Conservation (phyloP, 2,888 invertebrate species). For the Sesia bembeciformis region DNA sequence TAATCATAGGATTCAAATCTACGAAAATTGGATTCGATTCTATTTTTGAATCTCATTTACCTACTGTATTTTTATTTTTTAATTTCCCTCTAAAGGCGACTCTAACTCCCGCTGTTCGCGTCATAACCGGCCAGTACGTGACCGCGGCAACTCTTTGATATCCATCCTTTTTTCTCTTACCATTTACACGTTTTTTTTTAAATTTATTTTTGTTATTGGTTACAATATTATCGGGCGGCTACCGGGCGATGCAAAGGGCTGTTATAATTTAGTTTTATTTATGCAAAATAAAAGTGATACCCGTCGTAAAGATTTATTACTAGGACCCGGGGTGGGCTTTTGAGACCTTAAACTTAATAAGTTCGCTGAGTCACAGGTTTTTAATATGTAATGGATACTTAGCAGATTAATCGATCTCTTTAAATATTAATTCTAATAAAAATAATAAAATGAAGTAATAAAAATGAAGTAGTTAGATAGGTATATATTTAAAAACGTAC, state of each 20-base stretch:
- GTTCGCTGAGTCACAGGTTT: conserved; percentile 9
- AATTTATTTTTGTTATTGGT: conserved; percentile 66
- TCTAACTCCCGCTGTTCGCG: conserved; percentile 51
- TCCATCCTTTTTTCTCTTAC: conserved; percentile 50
- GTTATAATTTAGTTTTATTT: conserved; percentile 71
- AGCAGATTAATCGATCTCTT: conserved; percentile 1
- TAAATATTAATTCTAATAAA: background rate
- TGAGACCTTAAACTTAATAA: background rate
- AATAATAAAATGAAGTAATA: too few relatives aligned
- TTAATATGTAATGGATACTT: conserved; percentile 13
- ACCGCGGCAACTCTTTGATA: conserved; percentile 66
- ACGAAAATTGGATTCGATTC: conserved; percentile 20
- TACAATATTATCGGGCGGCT: conserved; percentile 69
- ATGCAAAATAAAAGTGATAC: conserved; percentile 69
- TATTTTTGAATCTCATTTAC: conserved; percentile 19
- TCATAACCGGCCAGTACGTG: conserved; percentile 68
- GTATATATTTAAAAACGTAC: too few relatives aligned
- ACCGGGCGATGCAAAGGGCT: conserved; percentile 64
- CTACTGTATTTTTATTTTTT: conserved; percentile 37
- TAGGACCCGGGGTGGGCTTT: conserved; percentile 34
- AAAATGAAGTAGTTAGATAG: too few relatives aligned
- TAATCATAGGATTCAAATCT: conserved; percentile 19
- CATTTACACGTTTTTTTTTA: conserved; percentile 48
- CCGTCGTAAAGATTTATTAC: conserved; percentile 56
- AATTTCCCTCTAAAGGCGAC: conserved; percentile 43